A percentile compares a stretch with the other conserved stretches of the same genome.
These are phyloP conservation scores for Caranx melampygus DNA, from an alignment of 2,113 vertebrate genomes.

Conservation along the genomic window DNA sequence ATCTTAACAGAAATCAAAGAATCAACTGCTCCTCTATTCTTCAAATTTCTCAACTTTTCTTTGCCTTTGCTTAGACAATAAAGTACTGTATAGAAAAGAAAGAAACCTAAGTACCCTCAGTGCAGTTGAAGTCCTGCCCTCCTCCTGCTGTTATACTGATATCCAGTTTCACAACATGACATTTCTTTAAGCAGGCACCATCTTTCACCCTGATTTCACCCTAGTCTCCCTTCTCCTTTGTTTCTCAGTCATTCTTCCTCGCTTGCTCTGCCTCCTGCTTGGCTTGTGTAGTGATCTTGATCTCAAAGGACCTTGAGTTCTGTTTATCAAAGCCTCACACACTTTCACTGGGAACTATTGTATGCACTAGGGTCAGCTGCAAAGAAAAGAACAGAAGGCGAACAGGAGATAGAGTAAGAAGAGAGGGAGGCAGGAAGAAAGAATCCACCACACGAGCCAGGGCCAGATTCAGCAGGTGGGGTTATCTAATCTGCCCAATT, in stretches of 20 bases:
- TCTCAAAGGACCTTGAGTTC: conserved; percentile 68
- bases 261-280: conserved; percentile 57
- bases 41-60: conserved; percentile 17
- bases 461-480: conserved; percentile 72
- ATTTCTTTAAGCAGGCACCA: conserved; percentile 64
- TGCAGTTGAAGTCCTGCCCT: conserved; percentile 36
- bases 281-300: conserved; percentile 62
- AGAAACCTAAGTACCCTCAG: conserved; percentile 35
- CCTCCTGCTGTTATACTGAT: conserved; percentile 56
- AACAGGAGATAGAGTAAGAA: conserved; percentile 55
- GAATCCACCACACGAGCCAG: conserved; percentile 49
- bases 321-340: conserved; percentile 71
- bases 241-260: conserved; percentile 54
- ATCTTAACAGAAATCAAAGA: background rate
- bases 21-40: background rate
- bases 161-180: conserved; percentile 70
- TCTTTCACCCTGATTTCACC: conserved; percentile 70
- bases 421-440: conserved; percentile 53
- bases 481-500: conserved; percentile 76
- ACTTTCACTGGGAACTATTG: conserved; percentile 76
- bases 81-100: conserved; percentile 30
- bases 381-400: conserved; percentile 73
- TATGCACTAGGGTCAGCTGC: conserved; percentile 59
- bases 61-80: conserved; percentile 47
- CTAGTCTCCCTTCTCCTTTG: conserved; percentile 37